Conservation (phyloP, 2,797 vertebrate genomes). For the Coregonus ussuriensis region DNA sequence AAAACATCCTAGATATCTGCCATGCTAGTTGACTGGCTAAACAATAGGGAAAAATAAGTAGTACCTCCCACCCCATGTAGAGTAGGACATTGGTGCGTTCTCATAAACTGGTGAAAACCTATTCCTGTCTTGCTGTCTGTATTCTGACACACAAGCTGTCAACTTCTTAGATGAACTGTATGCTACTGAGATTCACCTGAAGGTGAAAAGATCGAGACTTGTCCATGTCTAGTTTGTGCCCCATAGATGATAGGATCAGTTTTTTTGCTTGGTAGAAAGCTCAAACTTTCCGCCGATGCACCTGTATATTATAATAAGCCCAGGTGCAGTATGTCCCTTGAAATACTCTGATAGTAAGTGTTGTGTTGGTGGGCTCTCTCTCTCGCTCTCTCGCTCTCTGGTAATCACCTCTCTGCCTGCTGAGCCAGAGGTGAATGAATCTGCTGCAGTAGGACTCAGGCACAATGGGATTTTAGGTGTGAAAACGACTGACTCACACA, state of each 20-base stretch:
- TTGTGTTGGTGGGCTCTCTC: conserved; percentile 43
- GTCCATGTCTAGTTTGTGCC: neutral
- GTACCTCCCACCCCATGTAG: too few relatives aligned
- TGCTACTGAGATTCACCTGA: neutral
- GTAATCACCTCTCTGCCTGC: neutral
- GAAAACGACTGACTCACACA: conserved; percentile 64
- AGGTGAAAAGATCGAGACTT: neutral
- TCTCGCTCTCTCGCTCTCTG: conserved; percentile 29
- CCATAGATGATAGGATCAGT: conserved; percentile 51
- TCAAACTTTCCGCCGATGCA: conserved; percentile 23
- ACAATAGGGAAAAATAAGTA: too few relatives aligned
- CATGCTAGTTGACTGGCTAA: too few relatives aligned
- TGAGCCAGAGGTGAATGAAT: conserved; percentile 54
- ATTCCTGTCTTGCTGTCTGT: neutral
- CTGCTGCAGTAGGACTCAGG: conserved; percentile 48
- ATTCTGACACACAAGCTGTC: conserved; percentile 13
- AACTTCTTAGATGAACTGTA: conserved; percentile 12
- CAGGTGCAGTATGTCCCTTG: conserved; percentile 34
- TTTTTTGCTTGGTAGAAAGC: conserved; percentile 38
- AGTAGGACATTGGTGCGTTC: too few relatives aligned
- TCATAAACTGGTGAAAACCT: conserved; percentile 1
- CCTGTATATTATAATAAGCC: conserved; percentile 45
- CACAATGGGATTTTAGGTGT: conserved; percentile 66
- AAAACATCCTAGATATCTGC: too few relatives aligned
- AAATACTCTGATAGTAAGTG: conserved; percentile 30